Evolutionary conservation across 2,113 vertebrate species (phyloP).

Genomic region (Pionites leucogaster): DNA sequence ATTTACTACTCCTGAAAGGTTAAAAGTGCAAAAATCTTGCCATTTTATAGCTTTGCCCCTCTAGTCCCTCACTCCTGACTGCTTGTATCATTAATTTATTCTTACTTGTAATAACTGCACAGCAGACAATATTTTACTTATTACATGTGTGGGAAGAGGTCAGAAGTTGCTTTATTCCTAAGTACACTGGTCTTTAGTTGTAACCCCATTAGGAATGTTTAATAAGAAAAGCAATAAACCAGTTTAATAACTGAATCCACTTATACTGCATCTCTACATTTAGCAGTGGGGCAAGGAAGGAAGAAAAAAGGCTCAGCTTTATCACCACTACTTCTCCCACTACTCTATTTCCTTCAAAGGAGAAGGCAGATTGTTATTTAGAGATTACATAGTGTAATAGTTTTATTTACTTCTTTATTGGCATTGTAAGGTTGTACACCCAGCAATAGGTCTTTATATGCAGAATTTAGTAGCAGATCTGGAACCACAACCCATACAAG

Average conservation of each 20-base stretch:
- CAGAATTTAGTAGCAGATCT: not conserved
- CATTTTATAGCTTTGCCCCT: not conserved
- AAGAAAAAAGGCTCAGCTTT: not conserved
- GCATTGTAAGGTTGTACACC: not conserved
- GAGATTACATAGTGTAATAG: not conserved
- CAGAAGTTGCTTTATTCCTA: not conserved
- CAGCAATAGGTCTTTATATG: not conserved
- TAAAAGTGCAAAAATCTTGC: not conserved
- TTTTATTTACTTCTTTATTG: not conserved
- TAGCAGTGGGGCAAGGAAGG: not conserved
- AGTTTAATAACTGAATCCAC: not conserved
- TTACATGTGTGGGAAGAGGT: not conserved
- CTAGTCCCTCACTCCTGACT: not conserved
- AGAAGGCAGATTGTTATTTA: not conserved
- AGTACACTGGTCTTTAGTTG: not conserved
- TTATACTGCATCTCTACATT: not conserved
- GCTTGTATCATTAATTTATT: not conserved
- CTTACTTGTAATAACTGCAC: not conserved
- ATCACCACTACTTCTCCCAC: not conserved
- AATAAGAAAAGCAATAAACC: conserved; percentile 9
- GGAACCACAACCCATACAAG: not conserved
- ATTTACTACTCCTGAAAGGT: not conserved
- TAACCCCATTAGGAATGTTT: not conserved
- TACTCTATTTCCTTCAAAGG: not conserved
- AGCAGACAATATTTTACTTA: not conserved